Percentiles rank a stretch among this genome's conserved stretches.
These are phyloP conservation scores for Coendou prehensilis DNA, from an alignment of 2,797 vertebrate species.

Conservation along the genomic window DNA sequence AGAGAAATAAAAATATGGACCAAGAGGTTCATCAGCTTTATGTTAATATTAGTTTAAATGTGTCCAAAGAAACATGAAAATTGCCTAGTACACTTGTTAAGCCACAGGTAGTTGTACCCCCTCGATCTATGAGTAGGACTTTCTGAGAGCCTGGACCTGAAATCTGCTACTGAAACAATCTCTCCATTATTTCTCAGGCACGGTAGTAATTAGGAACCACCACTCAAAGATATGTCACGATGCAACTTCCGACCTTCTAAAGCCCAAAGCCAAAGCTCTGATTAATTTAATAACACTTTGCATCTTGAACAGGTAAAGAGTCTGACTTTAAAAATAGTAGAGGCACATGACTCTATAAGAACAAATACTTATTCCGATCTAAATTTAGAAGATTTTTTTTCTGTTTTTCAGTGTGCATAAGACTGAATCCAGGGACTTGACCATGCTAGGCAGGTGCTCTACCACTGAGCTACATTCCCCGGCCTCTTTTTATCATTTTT, in stretches of 20 bases:
- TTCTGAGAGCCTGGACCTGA: neutral
- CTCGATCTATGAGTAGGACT: neutral
- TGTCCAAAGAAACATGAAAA: neutral
- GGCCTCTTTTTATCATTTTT: slow-evolving; percentile 27
- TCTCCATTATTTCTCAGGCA: neutral
- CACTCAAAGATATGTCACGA: neutral
- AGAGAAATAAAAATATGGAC: neutral
- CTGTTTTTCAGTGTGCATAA: neutral
- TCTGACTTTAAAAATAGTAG: neutral
- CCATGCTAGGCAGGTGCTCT: neutral
- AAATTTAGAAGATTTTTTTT: slow-evolving; percentile 3
- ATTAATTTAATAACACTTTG: neutral
- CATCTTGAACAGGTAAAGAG: neutral
- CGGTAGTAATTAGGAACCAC: neutral
- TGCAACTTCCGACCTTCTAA: neutral
- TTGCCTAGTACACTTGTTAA: neutral
- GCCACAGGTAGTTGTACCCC: too few relatives aligned
- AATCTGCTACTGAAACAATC: neutral
- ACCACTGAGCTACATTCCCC: neutral
- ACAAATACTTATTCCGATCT: neutral
- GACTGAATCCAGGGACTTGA: neutral
- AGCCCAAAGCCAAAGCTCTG: neutral
- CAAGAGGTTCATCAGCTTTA: neutral
- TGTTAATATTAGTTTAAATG: neutral
- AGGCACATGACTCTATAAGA: neutral